phyloP scores from a whole-genome alignment of 1,140 invertebrate genomes.

The Microplitis mediator region DNA sequence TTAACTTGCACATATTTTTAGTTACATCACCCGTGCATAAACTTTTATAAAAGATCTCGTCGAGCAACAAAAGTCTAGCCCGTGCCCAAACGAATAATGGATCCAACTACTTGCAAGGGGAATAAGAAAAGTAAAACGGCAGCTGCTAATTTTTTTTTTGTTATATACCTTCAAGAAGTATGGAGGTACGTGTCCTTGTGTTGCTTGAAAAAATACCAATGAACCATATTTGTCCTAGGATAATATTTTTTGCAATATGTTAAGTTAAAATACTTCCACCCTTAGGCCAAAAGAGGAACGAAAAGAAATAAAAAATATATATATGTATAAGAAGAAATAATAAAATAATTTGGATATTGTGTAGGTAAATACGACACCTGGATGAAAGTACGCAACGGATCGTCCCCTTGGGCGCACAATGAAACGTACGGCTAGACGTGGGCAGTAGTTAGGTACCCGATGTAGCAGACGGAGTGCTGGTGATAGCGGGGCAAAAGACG shows the following conservation, averaged over 20 bases:
- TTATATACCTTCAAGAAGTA: constrained; percentile 40
- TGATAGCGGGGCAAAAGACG: constrained; percentile 27
- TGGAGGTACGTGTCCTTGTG: no score
- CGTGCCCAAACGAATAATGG: constrained; percentile 26
- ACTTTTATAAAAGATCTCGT: constrained; percentile 19
- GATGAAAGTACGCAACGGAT: constrained; percentile 2
- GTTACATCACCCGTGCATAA: constrained; percentile 23
- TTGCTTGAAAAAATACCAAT: constrained; percentile 16
- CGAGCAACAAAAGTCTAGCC: constrained; percentile 37
- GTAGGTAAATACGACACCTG: not conserved
- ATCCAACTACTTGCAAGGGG: constrained; percentile 6
- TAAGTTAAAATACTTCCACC: no score
- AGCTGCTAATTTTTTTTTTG: constrained; percentile 34
- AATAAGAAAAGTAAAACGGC: constrained; percentile 25
- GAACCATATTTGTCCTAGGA: constrained; percentile 20
- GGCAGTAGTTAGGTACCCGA: constrained; percentile 1
- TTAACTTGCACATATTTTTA: constrained; percentile 16
- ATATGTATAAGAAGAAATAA: not conserved
- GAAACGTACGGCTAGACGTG: not conserved
- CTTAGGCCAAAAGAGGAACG: no score
- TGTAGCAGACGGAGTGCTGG: not conserved
- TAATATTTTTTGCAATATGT: not conserved
- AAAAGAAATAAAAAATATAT: not conserved
- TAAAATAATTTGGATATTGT: not conserved
- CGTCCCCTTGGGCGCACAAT: not conserved